phyloP scores from a whole-genome alignment of 2,797 vertebrate species.

The Cottoperca gobio region DNA sequence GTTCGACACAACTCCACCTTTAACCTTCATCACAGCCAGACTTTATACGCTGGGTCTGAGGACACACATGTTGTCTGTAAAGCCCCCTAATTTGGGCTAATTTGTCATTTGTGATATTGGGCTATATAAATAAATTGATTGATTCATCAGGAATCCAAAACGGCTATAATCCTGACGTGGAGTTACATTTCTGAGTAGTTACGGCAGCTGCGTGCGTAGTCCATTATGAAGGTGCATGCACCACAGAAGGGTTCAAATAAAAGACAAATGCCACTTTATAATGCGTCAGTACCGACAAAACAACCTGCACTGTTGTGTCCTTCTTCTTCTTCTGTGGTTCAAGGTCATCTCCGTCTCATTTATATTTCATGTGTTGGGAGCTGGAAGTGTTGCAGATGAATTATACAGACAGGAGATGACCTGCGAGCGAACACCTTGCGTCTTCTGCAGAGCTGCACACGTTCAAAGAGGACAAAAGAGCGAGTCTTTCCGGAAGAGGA shows the following conservation, averaged over 20 bases:
- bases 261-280: background rate
- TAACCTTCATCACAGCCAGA: too few species aligned
- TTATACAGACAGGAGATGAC: conserved; percentile 51
- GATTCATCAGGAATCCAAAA: too few species aligned
- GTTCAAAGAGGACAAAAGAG: conserved; percentile 62
- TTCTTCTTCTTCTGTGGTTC: conserved; percentile 17
- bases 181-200: too few species aligned
- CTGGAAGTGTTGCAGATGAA: conserved; percentile 60
- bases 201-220: too few species aligned
- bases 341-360: conserved; percentile 59
- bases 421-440: conserved; percentile 49
- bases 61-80: too few species aligned
- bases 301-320: background rate
- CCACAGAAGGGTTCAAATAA: background rate
- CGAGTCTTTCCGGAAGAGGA: conserved; percentile 39
- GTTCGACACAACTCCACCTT: too few species aligned
- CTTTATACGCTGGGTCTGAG: too few species aligned
- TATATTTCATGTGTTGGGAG: conserved; percentile 68
- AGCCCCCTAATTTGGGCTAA: too few species aligned
- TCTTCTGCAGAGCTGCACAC: conserved; percentile 40
- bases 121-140: too few species aligned
- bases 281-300: background rate
- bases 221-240: background rate
- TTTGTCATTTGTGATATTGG: too few species aligned
- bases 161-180: too few species aligned